Base-by-base conservation (phyloP, 92 coral and sea anemone genomes). In the Virgularia gustaviana region DNA sequence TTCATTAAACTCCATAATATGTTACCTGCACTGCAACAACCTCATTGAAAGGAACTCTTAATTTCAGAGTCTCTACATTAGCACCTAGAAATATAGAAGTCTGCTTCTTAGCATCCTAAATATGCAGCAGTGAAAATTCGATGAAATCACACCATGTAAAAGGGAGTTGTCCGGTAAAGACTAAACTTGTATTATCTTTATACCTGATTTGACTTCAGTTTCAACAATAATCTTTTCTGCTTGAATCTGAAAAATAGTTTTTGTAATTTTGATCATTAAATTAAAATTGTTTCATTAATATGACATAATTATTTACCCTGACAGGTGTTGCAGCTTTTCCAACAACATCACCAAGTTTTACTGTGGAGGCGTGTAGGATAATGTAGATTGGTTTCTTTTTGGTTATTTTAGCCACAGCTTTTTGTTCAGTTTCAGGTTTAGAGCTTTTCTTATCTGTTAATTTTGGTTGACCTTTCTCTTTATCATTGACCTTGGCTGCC, bases 221-320 rank as follows among this genome's bases (percentile, higher is more conserved):
- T 91, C 96, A 42, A 91, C 54, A 70, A 91, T 83, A 3, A 91
- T 72, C 74, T 85, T 91, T 34, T 86, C 97, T 38, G 92, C 96
- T 84, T 90, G 88, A 18, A 90, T 87, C 96, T 90, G 35, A 10
- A 60, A 57, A 38, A 31, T 49, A 37, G 4, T 33, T n/a, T 64
- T 36, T n/a, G n/a, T n/a, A n/a, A n/a, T n/a, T n/a, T n/a, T n/a
- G n/a, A n/a, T n/a, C n/a, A n/a, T n/a, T n/a, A n/a, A n/a, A n/a
- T n/a, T n/a, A n/a, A n/a, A n/a, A n/a, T n/a, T n/a, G n/a, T n/a
- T n/a, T n/a, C n/a, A n/a, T n/a, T n/a, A n/a, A n/a, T 15, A 39
- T 39, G 15, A 8, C 8, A 39, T 39, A 22, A 20, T 1, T 6
- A 4, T 19, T 65, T 65, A 65, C 72, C 51, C 72, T 65, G 30